Evolutionary conservation across 2,888 invertebrate genomes (phyloP).

Genomic region (Lasioglossum morio): DNA sequence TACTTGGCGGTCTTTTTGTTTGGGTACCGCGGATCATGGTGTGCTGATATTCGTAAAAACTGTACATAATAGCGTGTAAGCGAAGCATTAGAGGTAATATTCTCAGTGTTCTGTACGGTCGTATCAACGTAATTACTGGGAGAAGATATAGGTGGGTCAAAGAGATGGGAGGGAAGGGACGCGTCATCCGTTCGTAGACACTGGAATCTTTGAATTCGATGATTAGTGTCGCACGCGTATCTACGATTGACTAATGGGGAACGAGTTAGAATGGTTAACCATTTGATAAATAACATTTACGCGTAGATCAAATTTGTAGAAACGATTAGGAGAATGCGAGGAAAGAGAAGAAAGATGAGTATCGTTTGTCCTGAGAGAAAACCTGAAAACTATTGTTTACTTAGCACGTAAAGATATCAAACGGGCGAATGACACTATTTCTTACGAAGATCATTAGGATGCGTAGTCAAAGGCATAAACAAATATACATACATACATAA

Average conservation of each 20-base stretch:
- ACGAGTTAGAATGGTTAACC: constrained; percentile 43
- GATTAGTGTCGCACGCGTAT: constrained; percentile 30
- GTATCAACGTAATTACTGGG: constrained; percentile 70
- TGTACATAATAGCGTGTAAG: constrained; percentile 73
- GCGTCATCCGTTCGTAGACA: neutral
- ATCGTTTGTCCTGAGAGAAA: constrained; percentile 46
- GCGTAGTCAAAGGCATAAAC: constrained; percentile 51
- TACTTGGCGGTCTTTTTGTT: constrained; percentile 42
- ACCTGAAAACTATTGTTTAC: constrained; percentile 57
- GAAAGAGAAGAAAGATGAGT: constrained; percentile 52
- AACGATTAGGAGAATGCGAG: constrained; percentile 20
- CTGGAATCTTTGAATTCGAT: constrained; percentile 18
- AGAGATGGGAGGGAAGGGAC: constrained; percentile 47
- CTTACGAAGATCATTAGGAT: constrained; percentile 60
- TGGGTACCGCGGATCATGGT: constrained; percentile 51
- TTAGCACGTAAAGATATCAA: constrained; percentile 58
- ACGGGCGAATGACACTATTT: constrained; percentile 63
- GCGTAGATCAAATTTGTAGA: constrained; percentile 34
- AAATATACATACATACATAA: neutral
- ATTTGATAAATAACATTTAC: constrained; percentile 38
- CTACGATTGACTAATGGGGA: constrained; percentile 10
- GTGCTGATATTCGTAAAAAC: constrained; percentile 59
- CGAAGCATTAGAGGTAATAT: constrained; percentile 65
- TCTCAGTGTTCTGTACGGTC: constrained; percentile 70
- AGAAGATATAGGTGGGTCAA: constrained; percentile 32